Percentiles rank a stretch among this genome's conserved stretches.
These are phyloP conservation scores for Epizoanthus ramosus DNA, from an alignment of 92 coral and sea anemone genomes.

Conservation along the genomic window DNA sequence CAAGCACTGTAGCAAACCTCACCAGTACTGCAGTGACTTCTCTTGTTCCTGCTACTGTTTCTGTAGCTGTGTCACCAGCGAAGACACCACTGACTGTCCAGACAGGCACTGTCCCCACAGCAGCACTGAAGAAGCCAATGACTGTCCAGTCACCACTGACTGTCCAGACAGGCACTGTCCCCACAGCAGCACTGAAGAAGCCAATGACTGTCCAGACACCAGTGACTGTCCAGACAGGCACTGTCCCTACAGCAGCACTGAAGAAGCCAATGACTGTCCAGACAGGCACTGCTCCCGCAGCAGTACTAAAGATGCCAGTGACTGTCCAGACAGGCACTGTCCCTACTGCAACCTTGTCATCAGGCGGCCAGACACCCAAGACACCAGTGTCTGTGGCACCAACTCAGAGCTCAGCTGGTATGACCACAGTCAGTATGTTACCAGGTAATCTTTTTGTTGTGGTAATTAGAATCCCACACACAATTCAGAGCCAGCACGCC, in stretches of 20 bases:
- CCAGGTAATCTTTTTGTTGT: conserved; percentile 6
- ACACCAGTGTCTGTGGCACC: too few species aligned
- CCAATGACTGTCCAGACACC: background rate
- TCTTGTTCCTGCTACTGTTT: background rate
- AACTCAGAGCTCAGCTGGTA: too few species aligned
- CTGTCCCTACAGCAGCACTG: background rate
- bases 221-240: too few species aligned
- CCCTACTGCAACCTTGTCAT: too few species aligned
- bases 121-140: background rate
- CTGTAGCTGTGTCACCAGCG: conserved; percentile 10
- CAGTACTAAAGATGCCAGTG: too few species aligned
- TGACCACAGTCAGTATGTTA: too few species aligned
- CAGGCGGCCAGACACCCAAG: too few species aligned
- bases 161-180: background rate
- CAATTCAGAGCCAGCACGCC: too few species aligned
- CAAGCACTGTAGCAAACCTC: background rate
- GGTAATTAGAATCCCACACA: background rate
- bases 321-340: too few species aligned
- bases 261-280: too few species aligned
- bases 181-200: background rate
- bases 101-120: background rate
- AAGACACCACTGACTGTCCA: conserved; percentile 18
- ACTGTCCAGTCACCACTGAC: conserved; percentile 5
- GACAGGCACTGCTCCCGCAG: too few species aligned
- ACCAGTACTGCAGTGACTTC: background rate